Percentiles rank a stretch among this genome's conserved stretches.
Conservation (phyloP, 1,140 invertebrate genomes). For the Phocides pigmalion region DNA sequence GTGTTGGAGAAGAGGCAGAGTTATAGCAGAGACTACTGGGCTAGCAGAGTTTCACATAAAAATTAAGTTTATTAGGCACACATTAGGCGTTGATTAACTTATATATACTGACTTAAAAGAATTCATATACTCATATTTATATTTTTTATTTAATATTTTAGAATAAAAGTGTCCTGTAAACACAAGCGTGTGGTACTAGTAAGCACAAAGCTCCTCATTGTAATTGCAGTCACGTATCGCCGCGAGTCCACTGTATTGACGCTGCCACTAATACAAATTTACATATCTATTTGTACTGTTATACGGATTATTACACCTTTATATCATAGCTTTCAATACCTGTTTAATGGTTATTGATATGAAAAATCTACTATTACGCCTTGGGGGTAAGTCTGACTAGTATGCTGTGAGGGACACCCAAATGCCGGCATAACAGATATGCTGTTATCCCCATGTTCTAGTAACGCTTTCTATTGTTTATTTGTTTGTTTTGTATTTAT, state of each 20-base stretch:
- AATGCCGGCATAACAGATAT: too few relatives aligned
- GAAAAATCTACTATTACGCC: too few relatives aligned
- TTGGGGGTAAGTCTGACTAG: too few relatives aligned
- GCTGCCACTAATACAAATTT: background rate
- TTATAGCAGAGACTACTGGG: too few relatives aligned
- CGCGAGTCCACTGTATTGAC: background rate
- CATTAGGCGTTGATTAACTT: too few relatives aligned
- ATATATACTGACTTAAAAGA: background rate
- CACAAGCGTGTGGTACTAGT: background rate
- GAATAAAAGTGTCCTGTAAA: background rate
- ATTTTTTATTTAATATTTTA: background rate
- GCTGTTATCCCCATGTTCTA: too few relatives aligned
- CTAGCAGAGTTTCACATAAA: too few relatives aligned
- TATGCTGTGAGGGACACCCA: too few relatives aligned
- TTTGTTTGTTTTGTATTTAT: too few relatives aligned
- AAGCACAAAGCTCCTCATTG: background rate
- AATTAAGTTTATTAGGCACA: too few relatives aligned
- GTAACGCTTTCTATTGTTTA: too few relatives aligned
- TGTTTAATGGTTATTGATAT: background rate
- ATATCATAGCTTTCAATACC: background rate
- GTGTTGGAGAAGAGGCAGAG: too few relatives aligned
- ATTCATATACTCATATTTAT: background rate
- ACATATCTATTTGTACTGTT: background rate
- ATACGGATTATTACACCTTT: background rate
- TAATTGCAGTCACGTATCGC: background rate